phyloP scores from a whole-genome alignment of 2,113 vertebrate species.

The Oreochromis aureus region DNA sequence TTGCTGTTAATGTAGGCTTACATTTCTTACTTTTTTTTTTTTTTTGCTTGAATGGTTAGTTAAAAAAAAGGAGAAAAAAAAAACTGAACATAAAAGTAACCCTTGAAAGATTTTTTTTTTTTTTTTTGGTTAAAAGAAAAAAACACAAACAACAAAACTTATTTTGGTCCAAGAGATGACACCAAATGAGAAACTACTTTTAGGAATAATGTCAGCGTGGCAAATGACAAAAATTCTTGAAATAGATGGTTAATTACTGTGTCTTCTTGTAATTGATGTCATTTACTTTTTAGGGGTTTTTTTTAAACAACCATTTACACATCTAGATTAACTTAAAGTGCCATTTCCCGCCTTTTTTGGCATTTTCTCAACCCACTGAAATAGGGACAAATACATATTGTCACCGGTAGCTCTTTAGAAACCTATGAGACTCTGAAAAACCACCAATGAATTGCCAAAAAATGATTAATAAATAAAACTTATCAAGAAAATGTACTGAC shows the following conservation, averaged over 20 bases:
- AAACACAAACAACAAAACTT: not conserved
- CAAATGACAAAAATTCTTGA: not conserved
- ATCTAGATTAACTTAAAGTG: not conserved
- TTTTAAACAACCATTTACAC: not conserved
- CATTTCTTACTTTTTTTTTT: not conserved
- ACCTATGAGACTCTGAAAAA: not conserved
- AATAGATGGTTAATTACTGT: not conserved
- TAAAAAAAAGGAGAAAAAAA: not conserved
- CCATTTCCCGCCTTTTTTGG: not conserved
- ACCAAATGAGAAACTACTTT: not conserved
- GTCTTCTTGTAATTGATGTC: not conserved
- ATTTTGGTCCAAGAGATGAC: not conserved
- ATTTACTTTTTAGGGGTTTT: not conserved
- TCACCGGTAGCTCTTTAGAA: not conserved
- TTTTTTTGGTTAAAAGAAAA: not conserved
- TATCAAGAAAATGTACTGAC: not conserved
- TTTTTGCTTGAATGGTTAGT: not conserved
- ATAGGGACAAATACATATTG: not conserved
- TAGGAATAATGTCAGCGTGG: not conserved
- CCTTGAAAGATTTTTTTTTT: not conserved
- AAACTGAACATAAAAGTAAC: not conserved
- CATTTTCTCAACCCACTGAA: not conserved
- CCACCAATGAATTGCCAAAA: not conserved
- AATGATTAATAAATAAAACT: not conserved
- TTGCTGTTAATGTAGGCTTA: not conserved